Base-by-base conservation (phyloP, 2,888 invertebrate species). In the Hylaea fasciaria region DNA sequence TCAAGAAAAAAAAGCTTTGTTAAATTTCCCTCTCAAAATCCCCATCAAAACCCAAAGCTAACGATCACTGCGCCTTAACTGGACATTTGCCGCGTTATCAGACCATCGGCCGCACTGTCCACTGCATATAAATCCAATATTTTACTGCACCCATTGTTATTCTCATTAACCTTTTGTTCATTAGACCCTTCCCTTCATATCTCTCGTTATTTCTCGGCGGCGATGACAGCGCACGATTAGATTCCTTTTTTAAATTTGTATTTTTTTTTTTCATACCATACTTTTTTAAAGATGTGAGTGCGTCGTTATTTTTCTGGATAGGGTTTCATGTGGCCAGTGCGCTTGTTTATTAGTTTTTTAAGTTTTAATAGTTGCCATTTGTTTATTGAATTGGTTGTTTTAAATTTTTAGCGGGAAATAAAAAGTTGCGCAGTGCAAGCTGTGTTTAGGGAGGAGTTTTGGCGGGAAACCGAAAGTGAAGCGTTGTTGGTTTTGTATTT, bases 121-220 rank as follows among this genome's bases (percentile, higher is more conserved):
- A 80, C 77, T 79, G 85, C 85, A 81, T 83, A 91, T 92, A 92
- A 91, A 92, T 87, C 87, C 89, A 83, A 87, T 87, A 90, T 83
- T 91, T 91, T 91, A 91, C 81, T 83, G 83, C 77, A 72, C 67
- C 88, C 85, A 91, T 92, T 92, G 91, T 91, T 89, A 82, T 85
- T 73, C 88, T 91, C 91, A 90, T 92, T 91, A 91, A 89, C 87
- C 85, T 91, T 32, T 91, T 91, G 91, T 91, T 91, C 91, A 92
- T 92, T 92, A 91, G 87, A 83, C 74, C 81, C 69, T 73, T 72
- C 77, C 70, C 83, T 87, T 88, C 87, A 89, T 87, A 89, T 89
- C 85, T 85, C 76, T 81, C 81, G 80, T 84, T 87, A 86, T 87
- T 86, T 83, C 81, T 73, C 63, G 77, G 76, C 71, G 70, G 72